Conservation (phyloP, 2,113 vertebrate species). For the Urocolius indicus region DNA sequence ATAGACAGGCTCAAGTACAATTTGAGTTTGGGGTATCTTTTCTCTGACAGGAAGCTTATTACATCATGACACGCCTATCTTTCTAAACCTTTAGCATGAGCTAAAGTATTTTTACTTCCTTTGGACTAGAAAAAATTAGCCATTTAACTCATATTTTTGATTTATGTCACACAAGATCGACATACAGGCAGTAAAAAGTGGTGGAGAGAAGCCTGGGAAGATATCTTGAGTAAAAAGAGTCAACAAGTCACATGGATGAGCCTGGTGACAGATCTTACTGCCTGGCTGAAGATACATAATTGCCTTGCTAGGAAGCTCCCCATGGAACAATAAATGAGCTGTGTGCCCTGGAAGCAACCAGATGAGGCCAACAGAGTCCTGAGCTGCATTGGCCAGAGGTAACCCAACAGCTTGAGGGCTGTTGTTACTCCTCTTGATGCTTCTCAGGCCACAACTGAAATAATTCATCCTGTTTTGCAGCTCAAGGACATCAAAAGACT, state of each 20-base stretch:
- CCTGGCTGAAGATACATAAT: background rate
- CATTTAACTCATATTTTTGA: background rate
- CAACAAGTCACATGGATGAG: background rate
- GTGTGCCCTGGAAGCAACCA: background rate
- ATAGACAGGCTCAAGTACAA: background rate
- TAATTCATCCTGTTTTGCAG: background rate
- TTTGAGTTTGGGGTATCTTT: background rate
- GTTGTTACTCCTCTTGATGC: background rate
- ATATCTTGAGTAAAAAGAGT: background rate
- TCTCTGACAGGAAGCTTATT: background rate
- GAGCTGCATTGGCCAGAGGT: background rate
- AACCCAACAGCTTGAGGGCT: background rate
- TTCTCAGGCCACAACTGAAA: background rate
- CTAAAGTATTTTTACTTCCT: background rate
- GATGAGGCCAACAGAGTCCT: rapidly evolving
- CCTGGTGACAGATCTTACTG: background rate
- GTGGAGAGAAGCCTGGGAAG: background rate
- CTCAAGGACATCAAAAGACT: background rate
- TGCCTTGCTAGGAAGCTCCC: background rate
- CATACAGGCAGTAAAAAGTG: background rate
- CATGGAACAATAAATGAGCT: background rate
- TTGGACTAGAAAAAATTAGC: background rate
- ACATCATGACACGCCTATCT: background rate
- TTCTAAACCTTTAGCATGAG: background rate
- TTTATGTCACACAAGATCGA: background rate